Conservation (phyloP, 2,797 vertebrate species). For the Pantherophis alleghaniensis region DNA sequence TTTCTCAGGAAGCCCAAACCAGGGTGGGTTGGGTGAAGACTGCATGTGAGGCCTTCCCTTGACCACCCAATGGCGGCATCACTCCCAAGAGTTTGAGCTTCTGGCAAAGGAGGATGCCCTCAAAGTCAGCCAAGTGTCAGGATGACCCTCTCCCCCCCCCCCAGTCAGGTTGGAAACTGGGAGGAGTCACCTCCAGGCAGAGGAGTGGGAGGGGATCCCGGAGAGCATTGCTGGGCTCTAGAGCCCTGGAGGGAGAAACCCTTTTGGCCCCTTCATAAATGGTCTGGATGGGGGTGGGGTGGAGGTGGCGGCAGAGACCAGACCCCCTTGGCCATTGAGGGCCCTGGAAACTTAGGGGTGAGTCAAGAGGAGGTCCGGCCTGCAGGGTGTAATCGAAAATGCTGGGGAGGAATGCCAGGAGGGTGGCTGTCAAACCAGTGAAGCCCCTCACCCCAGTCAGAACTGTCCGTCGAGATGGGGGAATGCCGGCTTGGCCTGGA, state of each 20-base stretch:
- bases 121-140: too few relatives aligned
- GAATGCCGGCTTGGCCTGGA: background rate
- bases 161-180: background rate
- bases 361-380: background rate
- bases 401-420: background rate
- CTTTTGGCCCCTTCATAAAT: too few relatives aligned
- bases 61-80: background rate
- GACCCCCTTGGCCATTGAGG: too few relatives aligned
- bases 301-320: too few relatives aligned
- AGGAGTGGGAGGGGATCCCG: background rate
- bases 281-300: too few relatives aligned
- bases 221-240: background rate
- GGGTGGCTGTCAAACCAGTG: background rate
- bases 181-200: background rate
- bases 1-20: too few relatives aligned
- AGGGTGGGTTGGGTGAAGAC: background rate
- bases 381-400: background rate
- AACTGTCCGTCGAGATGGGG: accelerated
- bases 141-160: too few relatives aligned
- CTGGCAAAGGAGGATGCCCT: background rate
- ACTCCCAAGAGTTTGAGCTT: background rate
- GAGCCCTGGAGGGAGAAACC: background rate
- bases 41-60: background rate
- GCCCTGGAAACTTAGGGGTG: background rate
- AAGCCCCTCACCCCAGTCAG: too few relatives aligned